Evolutionary conservation across 2,797 vertebrate genomes (phyloP), one percentile per base, ranked within the genome.

Genomic region (Protosalanx chinensis): DNA sequence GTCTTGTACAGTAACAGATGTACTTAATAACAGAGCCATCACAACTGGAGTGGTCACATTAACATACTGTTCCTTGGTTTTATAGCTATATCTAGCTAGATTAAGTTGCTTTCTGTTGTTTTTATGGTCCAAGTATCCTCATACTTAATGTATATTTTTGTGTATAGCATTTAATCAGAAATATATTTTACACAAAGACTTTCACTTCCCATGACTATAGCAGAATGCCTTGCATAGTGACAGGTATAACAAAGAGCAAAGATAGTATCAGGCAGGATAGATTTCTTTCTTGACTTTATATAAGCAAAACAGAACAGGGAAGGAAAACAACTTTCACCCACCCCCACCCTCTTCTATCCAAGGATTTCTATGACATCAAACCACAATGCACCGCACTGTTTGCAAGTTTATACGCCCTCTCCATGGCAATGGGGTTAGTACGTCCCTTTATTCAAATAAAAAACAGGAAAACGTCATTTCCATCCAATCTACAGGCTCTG

Each of bases 351-450:
- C 27, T 46, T 51, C 23, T 27, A 66, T 15, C 64, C 23, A 63
- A 51, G 64, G 64, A 71, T 70, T 65, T 60, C 79, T 75, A 90
- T 94, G 90, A 93, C 93, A 89, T 94, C 91, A 94, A 86, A 91
- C 92, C 92, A 91, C 79, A 86, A 90, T 89, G 85, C 91, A 79
- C 69, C 84, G 91, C 92, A 85, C 81, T 94, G 91, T 95, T 94
- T 93, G 87, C 88, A 33, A 33, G 87, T 93, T 91, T 90, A 84
- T 86, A 74, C 77, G 35, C 61, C 58, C 37, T 90, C 84, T 77
- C 87, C 84, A 77, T 86, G 77, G 85, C 75, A 82, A 91, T 72
- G 61, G 32, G 64, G 35, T 30, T 35, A 66, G 62, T 63, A 56
- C 68, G 53, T 88, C 79, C 65, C 72, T 29, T 46, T 76, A 92